Percentiles rank a stretch among this genome's conserved stretches.
These are phyloP conservation scores for Zele albiditarsus DNA, from an alignment of 2,888 invertebrate genomes.

Conservation along the genomic window DNA sequence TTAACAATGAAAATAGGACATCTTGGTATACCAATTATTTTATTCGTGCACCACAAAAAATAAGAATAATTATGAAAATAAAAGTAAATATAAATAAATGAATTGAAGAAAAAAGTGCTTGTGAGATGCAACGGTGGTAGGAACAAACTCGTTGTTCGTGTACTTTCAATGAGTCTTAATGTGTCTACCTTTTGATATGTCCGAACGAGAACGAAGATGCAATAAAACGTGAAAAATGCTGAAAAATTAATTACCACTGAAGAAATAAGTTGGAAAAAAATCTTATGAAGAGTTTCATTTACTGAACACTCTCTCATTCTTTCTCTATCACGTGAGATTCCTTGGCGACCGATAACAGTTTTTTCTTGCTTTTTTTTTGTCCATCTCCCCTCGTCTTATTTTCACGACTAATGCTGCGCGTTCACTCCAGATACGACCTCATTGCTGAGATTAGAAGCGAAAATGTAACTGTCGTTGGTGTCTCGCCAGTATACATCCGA, in stretches of 20 bases:
- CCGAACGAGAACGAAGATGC: too few species aligned
- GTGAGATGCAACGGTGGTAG: constrained; percentile 9
- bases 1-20: neutral
- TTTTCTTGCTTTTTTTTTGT: neutral
- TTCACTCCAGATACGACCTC: constrained; percentile 17
- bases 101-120: neutral
- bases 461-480: constrained; percentile 52
- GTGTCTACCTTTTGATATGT: too few species aligned
- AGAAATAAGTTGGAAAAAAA: neutral
- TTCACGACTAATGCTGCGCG: neutral
- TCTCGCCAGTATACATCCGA: constrained; percentile 45
- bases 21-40: constrained; percentile 1
- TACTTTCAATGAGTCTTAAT: too few species aligned
- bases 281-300: neutral
- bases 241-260: neutral
- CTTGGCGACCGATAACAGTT: neutral
- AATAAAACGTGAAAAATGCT: too few species aligned
- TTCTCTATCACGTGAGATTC: neutral
- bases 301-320: neutral
- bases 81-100: neutral
- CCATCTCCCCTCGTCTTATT: constrained; percentile 11
- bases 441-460: constrained; percentile 55
- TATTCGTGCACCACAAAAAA: neutral
- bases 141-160: too few species aligned
- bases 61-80: neutral